Conservation (phyloP, 2,888 invertebrate species). For the Serrognathus titanus region DNA sequence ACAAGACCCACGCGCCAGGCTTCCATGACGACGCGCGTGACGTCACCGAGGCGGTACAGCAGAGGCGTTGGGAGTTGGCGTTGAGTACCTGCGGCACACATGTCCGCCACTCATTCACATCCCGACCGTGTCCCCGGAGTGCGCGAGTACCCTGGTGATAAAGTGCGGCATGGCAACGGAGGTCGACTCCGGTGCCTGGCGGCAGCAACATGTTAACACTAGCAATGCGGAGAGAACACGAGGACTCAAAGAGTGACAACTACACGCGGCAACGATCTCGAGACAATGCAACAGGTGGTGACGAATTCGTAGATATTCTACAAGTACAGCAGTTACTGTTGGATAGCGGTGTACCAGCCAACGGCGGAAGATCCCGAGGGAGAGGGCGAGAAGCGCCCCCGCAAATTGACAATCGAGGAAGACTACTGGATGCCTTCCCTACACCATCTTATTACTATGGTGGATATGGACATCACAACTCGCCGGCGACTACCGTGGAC, state of each 20-base stretch:
- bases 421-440: slow-evolving; percentile 43
- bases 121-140: slow-evolving; percentile 25
- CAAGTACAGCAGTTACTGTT: slow-evolving; percentile 75
- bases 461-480: slow-evolving; percentile 31
- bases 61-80: slow-evolving; percentile 42
- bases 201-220: slow-evolving; percentile 52
- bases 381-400: slow-evolving; percentile 19
- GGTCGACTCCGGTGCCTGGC: slow-evolving; percentile 57
- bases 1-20: slow-evolving; percentile 33
- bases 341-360: slow-evolving; percentile 43
- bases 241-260: slow-evolving; percentile 44
- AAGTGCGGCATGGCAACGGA: slow-evolving; percentile 52
- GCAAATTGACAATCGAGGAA: slow-evolving; percentile 25
- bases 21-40: slow-evolving; percentile 44
- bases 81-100: slow-evolving; percentile 37
- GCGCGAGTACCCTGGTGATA: slow-evolving; percentile 31
- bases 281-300: slow-evolving; percentile 35
- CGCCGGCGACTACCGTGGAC: slow-evolving; percentile 58
- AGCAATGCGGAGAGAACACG: slow-evolving; percentile 76
- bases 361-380: slow-evolving; percentile 27
- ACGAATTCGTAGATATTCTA: slow-evolving; percentile 81
- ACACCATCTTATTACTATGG: slow-evolving; percentile 38
- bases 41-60: slow-evolving; percentile 37
- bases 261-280: slow-evolving; percentile 37
- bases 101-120: slow-evolving; percentile 37